Percentiles rank a stretch among this genome's conserved stretches.
Conservation (phyloP, 2,888 invertebrate species). For the Drosophila atroscutellata region DNA sequence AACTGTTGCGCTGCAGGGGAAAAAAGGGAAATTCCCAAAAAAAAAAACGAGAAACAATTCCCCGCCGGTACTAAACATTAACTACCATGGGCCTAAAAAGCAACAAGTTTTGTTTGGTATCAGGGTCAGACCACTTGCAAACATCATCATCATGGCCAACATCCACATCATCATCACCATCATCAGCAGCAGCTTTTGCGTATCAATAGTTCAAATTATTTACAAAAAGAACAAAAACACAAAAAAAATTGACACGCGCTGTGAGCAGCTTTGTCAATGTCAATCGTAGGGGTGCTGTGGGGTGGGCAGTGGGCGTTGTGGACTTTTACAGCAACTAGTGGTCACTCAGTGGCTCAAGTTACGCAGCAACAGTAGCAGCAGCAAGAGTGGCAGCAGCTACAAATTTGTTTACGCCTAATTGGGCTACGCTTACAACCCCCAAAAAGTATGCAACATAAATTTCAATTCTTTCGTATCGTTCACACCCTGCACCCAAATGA, state of each 20-base stretch:
- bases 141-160: conserved; percentile 5
- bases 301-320: not conserved
- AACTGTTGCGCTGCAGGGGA: conserved; percentile 56
- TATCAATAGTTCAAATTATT: conserved; percentile 76
- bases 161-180: conserved; percentile 14
- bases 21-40: conserved; percentile 45
- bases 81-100: conserved; percentile 50
- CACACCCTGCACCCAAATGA: conserved; percentile 16
- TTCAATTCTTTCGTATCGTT: conserved; percentile 24
- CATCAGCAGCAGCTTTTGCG: conserved; percentile 19
- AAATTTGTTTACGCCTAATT: conserved; percentile 79
- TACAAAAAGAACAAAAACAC: conserved; percentile 34
- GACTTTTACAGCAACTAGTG: conserved; percentile 52
- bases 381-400: conserved; percentile 30
- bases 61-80: conserved; percentile 42
- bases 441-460: conserved; percentile 62
- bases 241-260: conserved; percentile 29
- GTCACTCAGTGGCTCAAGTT: conserved; percentile 47
- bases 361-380: conserved; percentile 34
- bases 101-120: conserved; percentile 75
- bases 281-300: conserved; percentile 29
- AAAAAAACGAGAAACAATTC: conserved; percentile 35
- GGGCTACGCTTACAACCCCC: conserved; percentile 67
- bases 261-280: conserved; percentile 71
- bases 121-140: conserved; percentile 60